Conservation (phyloP, 2,113 vertebrate genomes). For the Syngnathus scovelli region DNA sequence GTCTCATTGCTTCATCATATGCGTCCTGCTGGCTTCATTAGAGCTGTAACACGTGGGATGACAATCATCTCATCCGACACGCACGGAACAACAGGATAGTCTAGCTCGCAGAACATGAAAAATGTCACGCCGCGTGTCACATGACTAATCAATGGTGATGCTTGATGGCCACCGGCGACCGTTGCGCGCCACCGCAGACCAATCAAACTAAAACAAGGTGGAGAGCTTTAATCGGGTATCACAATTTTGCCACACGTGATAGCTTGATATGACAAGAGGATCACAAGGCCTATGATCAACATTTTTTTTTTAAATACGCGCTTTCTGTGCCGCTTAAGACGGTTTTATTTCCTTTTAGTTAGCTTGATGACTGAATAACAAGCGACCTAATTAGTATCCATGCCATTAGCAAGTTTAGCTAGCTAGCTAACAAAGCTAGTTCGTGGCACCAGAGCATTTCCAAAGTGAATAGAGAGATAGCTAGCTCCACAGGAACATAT, state of each 20-base stretch:
- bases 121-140: not conserved
- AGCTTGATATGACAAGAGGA: not conserved
- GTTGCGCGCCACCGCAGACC: not conserved
- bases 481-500: not conserved
- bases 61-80: not conserved
- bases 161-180: not conserved
- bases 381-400: no score
- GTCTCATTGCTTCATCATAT: not conserved
- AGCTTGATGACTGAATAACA: not conserved
- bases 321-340: no score
- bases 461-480: not conserved
- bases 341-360: not conserved
- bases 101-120: not conserved
- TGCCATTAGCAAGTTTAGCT: not conserved
- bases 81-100: not conserved
- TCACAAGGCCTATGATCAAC: not conserved
- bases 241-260: not conserved
- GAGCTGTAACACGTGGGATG: not conserved
- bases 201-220: conserved; percentile 1
- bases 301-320: not conserved
- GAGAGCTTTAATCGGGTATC: not conserved
- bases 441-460: not conserved
- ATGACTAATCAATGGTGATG: conserved; percentile 8
- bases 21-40: not conserved
- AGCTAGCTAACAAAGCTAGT: not conserved